Evolutionary conservation across 2,797 vertebrate species (phyloP).

Genomic region (Okamejei kenojei): DNA sequence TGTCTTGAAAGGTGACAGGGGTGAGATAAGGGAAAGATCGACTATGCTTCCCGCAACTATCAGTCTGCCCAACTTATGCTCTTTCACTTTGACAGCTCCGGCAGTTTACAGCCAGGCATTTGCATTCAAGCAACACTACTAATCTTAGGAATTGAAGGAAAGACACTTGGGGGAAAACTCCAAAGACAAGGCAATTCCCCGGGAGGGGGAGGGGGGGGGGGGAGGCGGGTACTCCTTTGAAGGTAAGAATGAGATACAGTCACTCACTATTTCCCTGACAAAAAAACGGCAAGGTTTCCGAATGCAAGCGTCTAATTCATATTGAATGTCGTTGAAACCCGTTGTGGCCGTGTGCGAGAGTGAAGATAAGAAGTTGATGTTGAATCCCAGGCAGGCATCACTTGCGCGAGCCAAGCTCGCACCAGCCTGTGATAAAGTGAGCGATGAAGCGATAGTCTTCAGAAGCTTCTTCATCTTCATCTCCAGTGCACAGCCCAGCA

Average conservation of each 20-base stretch:
- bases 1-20: neutral
- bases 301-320: neutral
- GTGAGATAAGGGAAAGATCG: neutral
- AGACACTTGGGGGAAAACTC: neutral
- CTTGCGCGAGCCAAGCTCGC: neutral
- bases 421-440: neutral
- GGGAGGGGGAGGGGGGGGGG: too few species aligned
- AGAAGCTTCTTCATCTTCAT: neutral
- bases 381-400: neutral
- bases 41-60: neutral
- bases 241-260: neutral
- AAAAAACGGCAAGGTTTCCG: neutral
- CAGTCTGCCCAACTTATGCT: neutral
- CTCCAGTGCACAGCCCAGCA: neutral
- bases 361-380: neutral
- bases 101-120: neutral
- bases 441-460: neutral
- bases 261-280: neutral
- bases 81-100: neutral
- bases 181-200: neutral
- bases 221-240: neutral
- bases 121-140: neutral
- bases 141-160: neutral
- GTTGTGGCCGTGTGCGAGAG: neutral
- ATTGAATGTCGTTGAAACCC: neutral